Base-by-base conservation (phyloP, 2,888 invertebrate species). In the Lathronympha strigana region DNA sequence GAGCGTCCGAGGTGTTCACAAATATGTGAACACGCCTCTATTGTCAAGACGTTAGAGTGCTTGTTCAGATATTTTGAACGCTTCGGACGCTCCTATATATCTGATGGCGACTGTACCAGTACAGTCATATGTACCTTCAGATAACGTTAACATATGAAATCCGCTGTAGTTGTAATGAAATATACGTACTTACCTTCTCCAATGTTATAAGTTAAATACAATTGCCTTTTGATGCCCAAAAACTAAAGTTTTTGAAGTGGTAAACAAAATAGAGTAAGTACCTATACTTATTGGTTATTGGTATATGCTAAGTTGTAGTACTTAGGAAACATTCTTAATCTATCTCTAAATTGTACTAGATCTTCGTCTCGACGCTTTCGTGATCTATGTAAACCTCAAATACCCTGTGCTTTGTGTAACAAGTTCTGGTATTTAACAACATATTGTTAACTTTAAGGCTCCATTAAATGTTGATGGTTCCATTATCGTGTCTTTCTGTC, bases 381-480 rank as follows among this genome's bases (percentile, higher is more conserved):
- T 63, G 50, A 57, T 57, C 43, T 50, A 63, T 43, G 43, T 57
- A 57, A 76, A 79, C 71, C 74, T 74, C 73, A 73, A 57, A 21
- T 68, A 67, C 61, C 50, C 57, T 67, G 76, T 77, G 84, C 86
- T 86, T 86, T 83, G 73, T 75, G 72, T 82, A 81, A 85, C 84
- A 77, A 83, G 77, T 80, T 70, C 78, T 78, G 73, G 77, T 72
- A 73, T 75, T 77, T 50, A 25, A 17, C 23, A 36, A 62, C 5
- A 71, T 75, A 77, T 76, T 81, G 78, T 81, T 80, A 77, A 73
- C 61, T 67, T 19, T 72, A 72, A 72, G 61, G 58, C 71, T 71
- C 71, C 53, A 78, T 70, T 75, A 76, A 76, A 73, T 55, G 55
- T 68, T 68, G 40, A 67, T 68, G 40, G 64, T 60, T 33, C 50